These are phyloP conservation scores for Bugula neritina DNA, from an alignment of 2,888 invertebrate species.

Conservation along the genomic window DNA sequence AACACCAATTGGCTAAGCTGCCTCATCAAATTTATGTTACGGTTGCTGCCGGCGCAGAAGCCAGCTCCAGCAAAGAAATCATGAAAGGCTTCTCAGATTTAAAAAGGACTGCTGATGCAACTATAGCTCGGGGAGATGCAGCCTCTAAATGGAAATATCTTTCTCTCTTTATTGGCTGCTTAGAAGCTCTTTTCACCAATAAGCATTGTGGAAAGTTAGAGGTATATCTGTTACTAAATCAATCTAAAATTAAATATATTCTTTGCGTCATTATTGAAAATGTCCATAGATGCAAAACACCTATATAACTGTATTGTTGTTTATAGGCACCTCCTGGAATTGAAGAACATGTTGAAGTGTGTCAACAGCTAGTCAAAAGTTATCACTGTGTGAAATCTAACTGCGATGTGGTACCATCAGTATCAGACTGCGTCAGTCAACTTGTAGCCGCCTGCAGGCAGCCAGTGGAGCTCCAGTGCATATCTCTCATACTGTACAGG, in stretches of 20 bases:
- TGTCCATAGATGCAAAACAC: too few relatives aligned
- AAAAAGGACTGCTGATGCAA: neutral
- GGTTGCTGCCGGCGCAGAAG: neutral
- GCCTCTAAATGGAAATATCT: neutral
- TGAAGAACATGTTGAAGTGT: neutral
- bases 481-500: neutral
- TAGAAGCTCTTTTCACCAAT: neutral
- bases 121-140: neutral
- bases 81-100: neutral
- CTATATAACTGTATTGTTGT: neutral
- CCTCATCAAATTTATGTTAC: neutral
- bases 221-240: neutral
- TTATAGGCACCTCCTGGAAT: neutral
- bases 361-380: neutral
- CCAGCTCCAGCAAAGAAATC: neutral
- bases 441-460: neutral
- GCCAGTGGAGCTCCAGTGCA: neutral
- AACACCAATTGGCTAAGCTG: neutral
- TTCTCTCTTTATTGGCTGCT: conserved; percentile 1
- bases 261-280: too few relatives aligned
- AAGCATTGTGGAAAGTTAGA: neutral
- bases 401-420: neutral
- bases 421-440: neutral
- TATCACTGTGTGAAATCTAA: neutral
- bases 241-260: neutral